A percentile compares a stretch with the other conserved stretches of the same genome.
phyloP scores from a whole-genome alignment of 2,888 invertebrate species.

The Fragum fragum region DNA sequence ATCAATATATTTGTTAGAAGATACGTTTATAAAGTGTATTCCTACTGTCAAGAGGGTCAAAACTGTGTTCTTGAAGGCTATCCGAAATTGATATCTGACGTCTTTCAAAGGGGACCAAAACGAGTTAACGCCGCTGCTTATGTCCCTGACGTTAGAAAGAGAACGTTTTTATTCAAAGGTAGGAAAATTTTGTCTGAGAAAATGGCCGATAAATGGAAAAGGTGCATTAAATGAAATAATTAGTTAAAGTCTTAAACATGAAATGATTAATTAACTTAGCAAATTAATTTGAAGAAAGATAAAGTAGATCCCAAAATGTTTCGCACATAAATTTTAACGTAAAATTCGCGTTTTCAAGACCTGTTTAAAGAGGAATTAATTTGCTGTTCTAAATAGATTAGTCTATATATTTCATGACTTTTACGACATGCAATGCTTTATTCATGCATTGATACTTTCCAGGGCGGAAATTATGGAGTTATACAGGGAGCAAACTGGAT shows the following conservation, averaged over 20 bases:
- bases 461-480: slow-evolving; percentile 79
- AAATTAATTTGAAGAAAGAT: slow-evolving; percentile 3
- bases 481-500: slow-evolving; percentile 75
- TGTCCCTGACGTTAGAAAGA: slow-evolving; percentile 70
- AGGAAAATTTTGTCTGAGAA: no score
- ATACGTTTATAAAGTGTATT: slow-evolving; percentile 69
- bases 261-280: background rate
- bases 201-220: no score
- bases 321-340: no score
- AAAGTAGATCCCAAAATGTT: no score
- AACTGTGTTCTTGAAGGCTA: slow-evolving; percentile 75
- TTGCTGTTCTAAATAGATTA: no score
- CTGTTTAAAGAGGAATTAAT: no score
- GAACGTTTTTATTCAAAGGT: slow-evolving; percentile 84
- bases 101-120: slow-evolving; percentile 74
- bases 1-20: slow-evolving; percentile 70
- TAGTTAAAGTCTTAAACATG: background rate
- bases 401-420: no score
- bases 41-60: slow-evolving; percentile 26
- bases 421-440: no score
- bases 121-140: slow-evolving; percentile 76
- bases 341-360: no score
- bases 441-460: slow-evolving; percentile 26
- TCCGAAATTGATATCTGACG: slow-evolving; percentile 71
- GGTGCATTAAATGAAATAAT: no score